These are phyloP conservation scores for Muscidifurax raptorellus DNA, from an alignment of 1,140 invertebrate genomes.

Conservation along the genomic window DNA sequence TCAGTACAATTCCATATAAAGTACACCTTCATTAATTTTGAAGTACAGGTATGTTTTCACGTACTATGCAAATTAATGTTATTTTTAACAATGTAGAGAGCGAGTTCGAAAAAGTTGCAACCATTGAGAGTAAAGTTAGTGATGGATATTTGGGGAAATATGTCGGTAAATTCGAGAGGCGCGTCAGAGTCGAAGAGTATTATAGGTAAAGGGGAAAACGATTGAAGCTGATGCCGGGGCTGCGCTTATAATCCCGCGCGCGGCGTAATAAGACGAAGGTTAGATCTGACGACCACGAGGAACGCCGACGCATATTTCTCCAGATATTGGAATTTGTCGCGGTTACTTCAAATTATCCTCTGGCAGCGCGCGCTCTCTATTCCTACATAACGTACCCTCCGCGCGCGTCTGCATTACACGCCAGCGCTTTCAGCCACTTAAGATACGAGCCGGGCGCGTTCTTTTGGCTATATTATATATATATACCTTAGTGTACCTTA, in stretches of 20 bases:
- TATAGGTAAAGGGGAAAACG: constrained; percentile 38
- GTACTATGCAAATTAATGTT: no score
- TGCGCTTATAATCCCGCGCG: constrained; percentile 25
- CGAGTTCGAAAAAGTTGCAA: constrained; percentile 22
- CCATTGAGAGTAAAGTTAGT: constrained; percentile 33
- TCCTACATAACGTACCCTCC: constrained; percentile 59
- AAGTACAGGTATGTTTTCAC: no score
- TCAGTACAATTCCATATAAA: no score
- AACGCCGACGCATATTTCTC: constrained; percentile 73
- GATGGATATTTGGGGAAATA: constrained; percentile 40
- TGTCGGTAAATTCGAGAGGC: constrained; percentile 28
- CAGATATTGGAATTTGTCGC: constrained; percentile 76
- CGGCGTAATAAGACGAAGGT: constrained; percentile 67
- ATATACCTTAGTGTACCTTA: no score
- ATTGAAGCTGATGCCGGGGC: constrained; percentile 11
- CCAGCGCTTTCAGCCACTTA: constrained; percentile 40
- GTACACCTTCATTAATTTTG: no score
- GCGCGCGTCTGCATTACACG: constrained; percentile 60
- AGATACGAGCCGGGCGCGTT: neutral
- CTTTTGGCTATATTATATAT: neutral
- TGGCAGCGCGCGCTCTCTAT: constrained; percentile 51
- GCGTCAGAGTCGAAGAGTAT: neutral
- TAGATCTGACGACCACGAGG: constrained; percentile 68
- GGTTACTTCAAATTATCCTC: constrained; percentile 76
- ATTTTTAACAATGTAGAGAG: no score